Evolutionary conservation across 2,888 invertebrate species (phyloP).

Genomic region (Ellobium chinense): DNA sequence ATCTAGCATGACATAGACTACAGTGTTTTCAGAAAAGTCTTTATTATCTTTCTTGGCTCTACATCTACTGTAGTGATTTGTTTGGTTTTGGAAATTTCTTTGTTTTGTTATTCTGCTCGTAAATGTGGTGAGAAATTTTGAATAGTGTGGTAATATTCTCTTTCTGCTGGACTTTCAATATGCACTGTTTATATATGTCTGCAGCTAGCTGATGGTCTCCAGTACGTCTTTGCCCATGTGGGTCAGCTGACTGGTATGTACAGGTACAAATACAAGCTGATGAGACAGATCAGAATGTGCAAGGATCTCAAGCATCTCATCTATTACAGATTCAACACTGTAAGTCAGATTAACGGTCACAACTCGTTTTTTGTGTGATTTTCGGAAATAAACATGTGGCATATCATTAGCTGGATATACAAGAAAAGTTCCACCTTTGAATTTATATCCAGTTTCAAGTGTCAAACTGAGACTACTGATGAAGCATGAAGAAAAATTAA

Average conservation of each 20-base stretch:
- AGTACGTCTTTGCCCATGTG: constrained; percentile 99
- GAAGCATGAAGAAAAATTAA: too few species aligned
- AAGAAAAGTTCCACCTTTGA: too few species aligned
- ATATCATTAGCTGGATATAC: too few species aligned
- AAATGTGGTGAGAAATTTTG: not conserved
- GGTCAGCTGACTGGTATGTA: constrained; percentile 99
- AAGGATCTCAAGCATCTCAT: constrained; percentile 99
- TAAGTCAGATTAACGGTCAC: too few species aligned
- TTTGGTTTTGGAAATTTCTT: not conserved
- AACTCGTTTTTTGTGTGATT: too few species aligned
- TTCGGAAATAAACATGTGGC: too few species aligned
- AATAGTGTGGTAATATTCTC: not conserved
- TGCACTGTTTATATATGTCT: constrained; percentile 51
- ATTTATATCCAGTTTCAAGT: too few species aligned
- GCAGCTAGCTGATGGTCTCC: constrained; percentile 97
- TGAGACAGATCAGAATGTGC: constrained; percentile 99
- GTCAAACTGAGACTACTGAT: too few species aligned
- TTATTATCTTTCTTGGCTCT: too few species aligned
- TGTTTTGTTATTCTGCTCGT: not conserved
- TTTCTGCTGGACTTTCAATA: not conserved
- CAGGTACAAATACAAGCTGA: constrained; percentile 96
- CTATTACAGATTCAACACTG: constrained; percentile 99
- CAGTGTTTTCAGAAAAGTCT: too few species aligned
- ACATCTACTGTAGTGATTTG: too few species aligned
- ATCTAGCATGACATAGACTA: too few species aligned